Evolutionary conservation across 2,888 invertebrate species (phyloP), one percentile per base, ranked within the genome.

Genomic region (Drosophila cognata): DNA sequence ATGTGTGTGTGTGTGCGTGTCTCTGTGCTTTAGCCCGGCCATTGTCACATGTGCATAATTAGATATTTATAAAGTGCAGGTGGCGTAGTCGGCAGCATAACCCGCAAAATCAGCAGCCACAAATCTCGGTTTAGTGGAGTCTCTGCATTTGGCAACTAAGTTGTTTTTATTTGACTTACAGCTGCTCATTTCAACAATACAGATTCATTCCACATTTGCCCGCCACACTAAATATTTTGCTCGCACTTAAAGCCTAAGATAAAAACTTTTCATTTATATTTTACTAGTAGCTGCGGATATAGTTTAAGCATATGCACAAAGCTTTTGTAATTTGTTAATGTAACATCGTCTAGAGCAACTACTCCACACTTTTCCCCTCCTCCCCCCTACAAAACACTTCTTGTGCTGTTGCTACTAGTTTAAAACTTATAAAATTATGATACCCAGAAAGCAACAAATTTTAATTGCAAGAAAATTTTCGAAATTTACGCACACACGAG

Each of bases 401-500:
- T 36, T 21, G 13, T 46, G 25, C 8, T 16, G 16, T n/a, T 28
- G 33, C 43, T 33, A 18, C n/a, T 33, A 57, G 74, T 79, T 79
- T 41, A 25, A 86, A 88, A 85, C 78, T 90, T 85, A 73, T 77
- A 86, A 86, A 86, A 86, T 86, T 90, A 86, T 86, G 90, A 90
- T 86, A 79, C 90, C 79, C 81, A 66, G 76, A 83, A 81, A 76
- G 89, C 90, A 86, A 90, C 90, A 86, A 90, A 86, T 86, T 90
- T 86, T 90, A 86, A 86, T 86, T 86, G 84, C 85, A 82, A 77
- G 88, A 82, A 89, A 84, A 87, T 85, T 71, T 83, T 71, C 75
- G 85, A 82, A 87, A 79, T 84, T 84, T 73, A 66, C 75, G 43
- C 71, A 72, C 74, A 80, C 72, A 79, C 50, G 50, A 53, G 28